These are phyloP conservation scores for Coregonus clupeaformis DNA, from an alignment of 2,113 vertebrate genomes.

Conservation along the genomic window DNA sequence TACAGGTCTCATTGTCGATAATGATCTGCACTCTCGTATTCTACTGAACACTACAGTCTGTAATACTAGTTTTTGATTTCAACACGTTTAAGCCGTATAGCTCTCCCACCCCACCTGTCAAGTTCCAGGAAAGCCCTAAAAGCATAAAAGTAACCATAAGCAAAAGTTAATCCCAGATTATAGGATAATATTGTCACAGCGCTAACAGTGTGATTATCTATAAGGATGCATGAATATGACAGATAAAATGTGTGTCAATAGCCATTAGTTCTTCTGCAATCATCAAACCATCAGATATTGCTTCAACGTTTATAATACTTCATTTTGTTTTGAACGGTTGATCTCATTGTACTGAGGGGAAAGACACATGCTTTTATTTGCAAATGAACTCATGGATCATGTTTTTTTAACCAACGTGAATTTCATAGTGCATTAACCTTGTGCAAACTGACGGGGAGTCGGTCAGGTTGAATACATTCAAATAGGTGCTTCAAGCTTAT, in stretches of 20 bases:
- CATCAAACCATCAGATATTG: too few species aligned
- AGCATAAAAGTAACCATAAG: background rate
- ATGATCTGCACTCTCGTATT: too few species aligned
- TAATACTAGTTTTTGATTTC: background rate
- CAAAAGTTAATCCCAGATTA: background rate
- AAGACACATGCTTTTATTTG: too few species aligned
- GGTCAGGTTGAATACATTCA: background rate
- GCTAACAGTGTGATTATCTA: background rate
- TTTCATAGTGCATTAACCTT: slow-evolving; percentile 1
- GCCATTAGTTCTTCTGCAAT: too few species aligned
- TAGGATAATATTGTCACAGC: background rate
- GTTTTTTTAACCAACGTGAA: background rate
- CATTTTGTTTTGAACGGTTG: too few species aligned
- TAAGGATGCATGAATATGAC: too few species aligned
- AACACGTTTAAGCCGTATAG: background rate
- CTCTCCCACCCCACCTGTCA: background rate
- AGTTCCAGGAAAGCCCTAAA: background rate
- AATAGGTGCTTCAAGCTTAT: slow-evolving; percentile 29
- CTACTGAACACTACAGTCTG: too few species aligned
- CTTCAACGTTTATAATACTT: too few species aligned
- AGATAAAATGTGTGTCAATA: too few species aligned
- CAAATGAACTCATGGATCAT: too few species aligned
- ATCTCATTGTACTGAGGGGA: too few species aligned
- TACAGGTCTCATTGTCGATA: too few species aligned
- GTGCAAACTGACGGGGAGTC: background rate